Percentiles rank a stretch among this genome's conserved stretches.
Conservation (phyloP, 2,797 vertebrate species). For the Oryzias dopingdopingensis region DNA sequence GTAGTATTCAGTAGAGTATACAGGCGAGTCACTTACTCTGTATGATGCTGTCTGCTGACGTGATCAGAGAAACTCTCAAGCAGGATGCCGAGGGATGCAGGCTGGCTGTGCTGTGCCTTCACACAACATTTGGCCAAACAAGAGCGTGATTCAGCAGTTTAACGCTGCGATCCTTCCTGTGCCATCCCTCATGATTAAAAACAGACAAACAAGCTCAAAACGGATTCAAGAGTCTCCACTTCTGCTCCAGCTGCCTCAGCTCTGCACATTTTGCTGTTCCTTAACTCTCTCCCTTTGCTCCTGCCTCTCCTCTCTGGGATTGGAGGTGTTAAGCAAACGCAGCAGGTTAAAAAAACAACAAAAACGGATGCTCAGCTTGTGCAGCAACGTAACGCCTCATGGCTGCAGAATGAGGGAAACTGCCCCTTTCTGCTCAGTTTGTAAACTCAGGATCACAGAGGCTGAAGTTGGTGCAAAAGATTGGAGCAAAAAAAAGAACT, state of each 20-base stretch:
- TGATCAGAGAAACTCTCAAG: constrained; percentile 32
- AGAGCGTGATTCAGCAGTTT: constrained; percentile 68
- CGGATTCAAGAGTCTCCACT: constrained; percentile 32
- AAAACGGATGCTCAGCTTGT: constrained; percentile 47
- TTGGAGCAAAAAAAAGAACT: constrained; percentile 25
- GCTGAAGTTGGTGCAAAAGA: constrained; percentile 45
- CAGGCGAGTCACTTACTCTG: constrained; percentile 18
- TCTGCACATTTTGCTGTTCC: constrained; percentile 25
- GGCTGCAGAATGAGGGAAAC: constrained; percentile 36
- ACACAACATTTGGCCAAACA: constrained; percentile 61
- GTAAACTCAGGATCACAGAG: constrained; percentile 30
- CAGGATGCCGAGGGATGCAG: constrained; percentile 45
- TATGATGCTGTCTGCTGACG: constrained; percentile 30
- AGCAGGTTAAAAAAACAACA: constrained; percentile 40
- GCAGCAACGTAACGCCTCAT: constrained; percentile 24
- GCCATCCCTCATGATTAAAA: constrained; percentile 21
- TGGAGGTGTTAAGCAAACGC: constrained; percentile 33
- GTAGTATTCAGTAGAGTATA: constrained; percentile 20
- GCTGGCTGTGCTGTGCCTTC: constrained; percentile 41
- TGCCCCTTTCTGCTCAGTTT: constrained; percentile 29
- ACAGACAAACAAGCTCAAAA: constrained; percentile 24
- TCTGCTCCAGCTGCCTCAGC: constrained; percentile 27
- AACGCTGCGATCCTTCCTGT: constrained; percentile 20
- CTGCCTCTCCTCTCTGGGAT: constrained; percentile 30
- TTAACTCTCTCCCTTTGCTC: constrained; percentile 48